Evolutionary conservation across 2,797 vertebrate species (phyloP).

Genomic region (Falco columbarius): DNA sequence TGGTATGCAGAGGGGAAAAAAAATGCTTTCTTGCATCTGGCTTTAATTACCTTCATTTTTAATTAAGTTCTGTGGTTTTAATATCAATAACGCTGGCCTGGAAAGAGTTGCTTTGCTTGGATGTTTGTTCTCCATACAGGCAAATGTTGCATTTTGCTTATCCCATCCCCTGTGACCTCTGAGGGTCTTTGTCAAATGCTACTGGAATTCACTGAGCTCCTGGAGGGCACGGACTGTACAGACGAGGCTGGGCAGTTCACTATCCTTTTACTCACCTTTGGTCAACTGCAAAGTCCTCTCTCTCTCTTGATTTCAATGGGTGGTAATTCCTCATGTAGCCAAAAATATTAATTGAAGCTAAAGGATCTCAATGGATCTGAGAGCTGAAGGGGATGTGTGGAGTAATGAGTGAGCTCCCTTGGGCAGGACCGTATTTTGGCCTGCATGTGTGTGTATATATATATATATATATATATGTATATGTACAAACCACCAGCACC

Average conservation of each 20-base stretch:
- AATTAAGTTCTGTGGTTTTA: constrained; percentile 37
- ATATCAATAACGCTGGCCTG: not conserved
- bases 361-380: not conserved
- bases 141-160: not conserved
- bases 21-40: not conserved
- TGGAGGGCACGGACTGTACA: not conserved
- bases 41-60: constrained; percentile 37
- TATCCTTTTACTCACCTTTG: not conserved
- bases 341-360: not conserved
- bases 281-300: not conserved
- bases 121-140: not conserved
- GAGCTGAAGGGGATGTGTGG: not conserved
- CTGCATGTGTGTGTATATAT: not conserved
- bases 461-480: too few species aligned
- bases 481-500: not conserved
- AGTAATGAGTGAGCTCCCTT: not conserved
- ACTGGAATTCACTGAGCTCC: not conserved
- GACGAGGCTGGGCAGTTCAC: not conserved
- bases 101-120: not conserved
- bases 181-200: not conserved
- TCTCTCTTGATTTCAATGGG: not conserved
- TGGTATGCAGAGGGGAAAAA: not conserved
- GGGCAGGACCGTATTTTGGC: not conserved
- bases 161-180: not conserved
- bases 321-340: not conserved